Percentiles rank a stretch among this genome's conserved stretches.
phyloP scores from a whole-genome alignment of 2,888 invertebrate species.

The Auanema sp. region DNA sequence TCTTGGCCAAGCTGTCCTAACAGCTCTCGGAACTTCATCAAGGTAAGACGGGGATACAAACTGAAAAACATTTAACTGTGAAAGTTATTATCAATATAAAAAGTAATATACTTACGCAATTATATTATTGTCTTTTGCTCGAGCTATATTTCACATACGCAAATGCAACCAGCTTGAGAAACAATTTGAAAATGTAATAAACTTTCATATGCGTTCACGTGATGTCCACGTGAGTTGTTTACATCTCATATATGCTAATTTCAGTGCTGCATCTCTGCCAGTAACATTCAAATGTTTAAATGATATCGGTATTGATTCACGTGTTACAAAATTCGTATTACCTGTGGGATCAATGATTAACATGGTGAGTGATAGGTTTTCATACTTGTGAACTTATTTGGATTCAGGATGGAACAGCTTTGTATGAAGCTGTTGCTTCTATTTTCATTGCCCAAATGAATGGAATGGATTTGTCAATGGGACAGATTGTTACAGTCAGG shows the following conservation, averaged over 20 bases:
- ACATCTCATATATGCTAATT: conserved; percentile 3
- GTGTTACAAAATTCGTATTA: conserved; percentile 72
- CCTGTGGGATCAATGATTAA: conserved; percentile 72
- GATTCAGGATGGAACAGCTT: conserved; percentile 66
- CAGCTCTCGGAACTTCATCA: conserved; percentile 73
- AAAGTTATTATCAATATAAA: too few relatives aligned
- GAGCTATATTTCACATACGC: background rate
- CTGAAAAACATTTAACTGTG: background rate
- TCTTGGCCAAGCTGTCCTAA: conserved; percentile 73
- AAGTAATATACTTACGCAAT: too few relatives aligned
- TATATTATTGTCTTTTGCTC: too few relatives aligned
- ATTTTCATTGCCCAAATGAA: conserved; percentile 87
- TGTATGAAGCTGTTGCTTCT: conserved; percentile 85
- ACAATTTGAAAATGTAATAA: too few relatives aligned
- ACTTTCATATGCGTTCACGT: too few relatives aligned
- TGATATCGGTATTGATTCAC: conserved; percentile 72
- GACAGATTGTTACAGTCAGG: conserved; percentile 84
- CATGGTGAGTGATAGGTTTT: conserved; percentile 73
- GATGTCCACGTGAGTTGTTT: too few relatives aligned
- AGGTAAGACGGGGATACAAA: conserved; percentile 66
- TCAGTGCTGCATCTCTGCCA: conserved; percentile 73
- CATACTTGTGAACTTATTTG: background rate
- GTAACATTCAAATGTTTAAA: conserved; percentile 74
- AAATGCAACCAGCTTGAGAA: too few relatives aligned
- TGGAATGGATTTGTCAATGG: conserved; percentile 77